phyloP scores from a whole-genome alignment of 2,888 invertebrate genomes.

The Drosophila tripunctata region DNA sequence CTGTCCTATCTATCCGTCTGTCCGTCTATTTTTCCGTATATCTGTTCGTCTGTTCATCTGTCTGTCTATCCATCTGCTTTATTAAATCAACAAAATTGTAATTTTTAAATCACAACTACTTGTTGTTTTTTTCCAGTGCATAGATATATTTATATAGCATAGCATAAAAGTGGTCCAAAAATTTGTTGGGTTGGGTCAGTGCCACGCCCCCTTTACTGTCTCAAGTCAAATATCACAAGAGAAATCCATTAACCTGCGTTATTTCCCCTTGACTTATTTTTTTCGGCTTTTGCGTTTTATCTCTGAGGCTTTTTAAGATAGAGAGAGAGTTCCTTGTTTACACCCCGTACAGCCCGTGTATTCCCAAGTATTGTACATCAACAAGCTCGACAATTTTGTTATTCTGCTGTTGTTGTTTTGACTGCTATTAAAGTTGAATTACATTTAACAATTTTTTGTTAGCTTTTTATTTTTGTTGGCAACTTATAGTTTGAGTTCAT shows the following conservation, averaged over 20 bases:
- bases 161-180: slow-evolving; percentile 4
- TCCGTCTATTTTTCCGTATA: no score
- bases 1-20: no score
- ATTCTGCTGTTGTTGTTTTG: neutral
- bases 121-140: no score
- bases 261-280: slow-evolving; percentile 53
- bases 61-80: no score
- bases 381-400: slow-evolving; percentile 6
- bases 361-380: no score
- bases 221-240: slow-evolving; percentile 75
- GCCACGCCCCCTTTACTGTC: slow-evolving; percentile 22
- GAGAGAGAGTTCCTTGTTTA: slow-evolving; percentile 20
- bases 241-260: slow-evolving; percentile 77
- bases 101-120: no score
- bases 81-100: no score
- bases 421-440: slow-evolving; percentile 6
- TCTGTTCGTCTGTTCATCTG: no score
- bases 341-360: no score
- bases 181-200: slow-evolving; percentile 58
- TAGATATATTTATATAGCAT: slow-evolving; percentile 5
- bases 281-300: slow-evolving; percentile 34
- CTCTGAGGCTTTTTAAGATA: slow-evolving; percentile 10
- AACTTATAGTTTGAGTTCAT: slow-evolving; percentile 3
- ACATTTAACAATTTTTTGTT: neutral
- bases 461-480: neutral